Base-by-base conservation (phyloP, 2,113 vertebrate genomes). In the Pipra filicauda region DNA sequence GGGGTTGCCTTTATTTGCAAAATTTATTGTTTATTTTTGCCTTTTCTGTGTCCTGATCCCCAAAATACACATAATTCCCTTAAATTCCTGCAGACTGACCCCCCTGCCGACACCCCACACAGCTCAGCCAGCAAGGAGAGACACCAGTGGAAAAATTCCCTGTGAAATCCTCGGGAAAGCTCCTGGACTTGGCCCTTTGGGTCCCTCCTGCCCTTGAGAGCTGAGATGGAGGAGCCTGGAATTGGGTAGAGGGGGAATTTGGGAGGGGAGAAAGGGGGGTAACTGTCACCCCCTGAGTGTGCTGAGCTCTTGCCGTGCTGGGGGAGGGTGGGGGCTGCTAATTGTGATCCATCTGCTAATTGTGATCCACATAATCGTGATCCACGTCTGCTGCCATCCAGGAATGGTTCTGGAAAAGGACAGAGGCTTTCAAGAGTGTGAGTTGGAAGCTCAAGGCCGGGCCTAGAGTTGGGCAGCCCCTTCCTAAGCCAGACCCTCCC, bases 111-210 rank as follows among this genome's bases (percentile, higher is more conserved):
- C 12, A 73, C 37, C 31, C 30, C 14, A 17, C 35, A 23, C 4
- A 1, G 28, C 54, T 19, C 39, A 12, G 49, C 11, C 43, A n/a
- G 55, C 0, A 1, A 64, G 64, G 26, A 39, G 41, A 0, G 0
- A 20, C 7, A 9, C 12, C 31, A 8, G 37, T 0, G n/a, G 37
- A 46, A 54, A 4, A 62, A 65, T 67, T 7, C 24, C 12, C 5
- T 0, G 9, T 11, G 57, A 65, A 19, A 46, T 2, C 3, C 35
- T 51, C 9, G 52, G 33, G 51, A 65, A 84, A 88, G 11, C 37
- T 39, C 17, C 2, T 0, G 2, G 17, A 35, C 54, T 35, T 35
- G 28, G 28, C 51, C 35, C 28, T 66, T 20, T 2, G 65, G 55
- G 73, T 57, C 3, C 0, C 35, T 72, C 20, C 61, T 57, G 21